phyloP scores from a whole-genome alignment of 2,888 invertebrate genomes.

The Baronia brevicornis region DNA sequence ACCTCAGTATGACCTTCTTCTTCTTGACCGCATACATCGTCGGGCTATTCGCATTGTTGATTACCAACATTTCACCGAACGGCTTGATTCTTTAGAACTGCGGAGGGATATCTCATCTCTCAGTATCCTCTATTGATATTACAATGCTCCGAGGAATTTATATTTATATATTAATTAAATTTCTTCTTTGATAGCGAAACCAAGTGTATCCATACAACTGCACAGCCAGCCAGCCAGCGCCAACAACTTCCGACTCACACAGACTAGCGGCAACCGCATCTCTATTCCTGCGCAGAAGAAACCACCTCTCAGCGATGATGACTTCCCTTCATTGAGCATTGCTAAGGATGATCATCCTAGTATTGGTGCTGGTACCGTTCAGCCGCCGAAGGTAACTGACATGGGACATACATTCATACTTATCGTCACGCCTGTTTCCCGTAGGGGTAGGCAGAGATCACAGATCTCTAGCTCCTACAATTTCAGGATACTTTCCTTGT shows the following conservation, averaged over 20 bases:
- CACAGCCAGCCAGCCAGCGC: constrained; percentile 66
- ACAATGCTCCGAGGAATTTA: no score
- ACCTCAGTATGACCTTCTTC: no score
- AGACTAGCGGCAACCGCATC: constrained; percentile 51
- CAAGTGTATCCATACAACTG: constrained; percentile 66
- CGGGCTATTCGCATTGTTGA: no score
- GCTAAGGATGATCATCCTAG: constrained; percentile 59
- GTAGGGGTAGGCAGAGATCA: no score
- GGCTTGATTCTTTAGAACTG: no score
- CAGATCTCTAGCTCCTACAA: no score
- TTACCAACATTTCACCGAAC: no score
- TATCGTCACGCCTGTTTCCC: background rate
- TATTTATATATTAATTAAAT: no score
- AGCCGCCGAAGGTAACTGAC: constrained; percentile 52
- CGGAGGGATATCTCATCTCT: no score
- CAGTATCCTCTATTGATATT: no score
- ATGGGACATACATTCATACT: background rate
- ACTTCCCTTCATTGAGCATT: constrained; percentile 39
- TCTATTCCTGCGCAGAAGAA: constrained; percentile 40
- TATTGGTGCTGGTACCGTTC: constrained; percentile 48
- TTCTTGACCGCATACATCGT: no score
- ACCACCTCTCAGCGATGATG: constrained; percentile 31
- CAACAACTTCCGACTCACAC: constrained; percentile 62
- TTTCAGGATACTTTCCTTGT: no score
- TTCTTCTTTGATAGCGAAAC: constrained; percentile 43